Evolutionary conservation across 2,797 vertebrate species (phyloP).

Genomic region (Simalia tracyae): DNA sequence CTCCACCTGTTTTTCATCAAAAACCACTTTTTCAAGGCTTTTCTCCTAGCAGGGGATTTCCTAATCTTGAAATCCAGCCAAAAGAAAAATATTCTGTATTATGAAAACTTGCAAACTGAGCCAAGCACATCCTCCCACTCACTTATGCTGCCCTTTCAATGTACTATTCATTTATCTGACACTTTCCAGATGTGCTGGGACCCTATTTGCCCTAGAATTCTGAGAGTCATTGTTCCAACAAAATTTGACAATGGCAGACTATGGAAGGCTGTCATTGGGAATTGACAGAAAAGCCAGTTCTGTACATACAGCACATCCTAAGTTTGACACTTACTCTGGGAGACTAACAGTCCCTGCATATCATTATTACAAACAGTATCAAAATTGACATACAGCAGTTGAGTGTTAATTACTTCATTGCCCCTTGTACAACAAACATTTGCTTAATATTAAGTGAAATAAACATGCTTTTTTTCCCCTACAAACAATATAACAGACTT

Average conservation of each 20-base stretch:
- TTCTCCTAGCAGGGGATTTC: neutral
- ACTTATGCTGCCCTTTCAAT: neutral
- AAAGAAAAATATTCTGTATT: neutral
- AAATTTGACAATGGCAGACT: too few species aligned
- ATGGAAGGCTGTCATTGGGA: too few species aligned
- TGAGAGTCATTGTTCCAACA: too few species aligned
- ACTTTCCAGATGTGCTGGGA: neutral
- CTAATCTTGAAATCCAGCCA: neutral
- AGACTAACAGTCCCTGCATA: constrained; percentile 36
- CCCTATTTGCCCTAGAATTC: neutral
- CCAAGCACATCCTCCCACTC: neutral
- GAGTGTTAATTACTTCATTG: constrained; percentile 65
- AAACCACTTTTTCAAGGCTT: neutral
- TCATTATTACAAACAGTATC: constrained; percentile 63
- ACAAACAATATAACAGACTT: too few species aligned
- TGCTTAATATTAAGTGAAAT: constrained; percentile 67
- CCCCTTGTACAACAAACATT: constrained; percentile 61
- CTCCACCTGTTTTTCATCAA: neutral
- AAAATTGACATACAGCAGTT: constrained; percentile 61
- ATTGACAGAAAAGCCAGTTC: neutral
- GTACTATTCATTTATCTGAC: neutral
- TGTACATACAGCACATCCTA: neutral
- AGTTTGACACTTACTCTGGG: neutral
- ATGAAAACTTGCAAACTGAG: neutral
- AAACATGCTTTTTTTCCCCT: constrained; percentile 43